Evolutionary conservation across 2,113 vertebrate species (phyloP), one percentile per base, ranked within the genome.

Genomic region (Bothrops jararaca): DNA sequence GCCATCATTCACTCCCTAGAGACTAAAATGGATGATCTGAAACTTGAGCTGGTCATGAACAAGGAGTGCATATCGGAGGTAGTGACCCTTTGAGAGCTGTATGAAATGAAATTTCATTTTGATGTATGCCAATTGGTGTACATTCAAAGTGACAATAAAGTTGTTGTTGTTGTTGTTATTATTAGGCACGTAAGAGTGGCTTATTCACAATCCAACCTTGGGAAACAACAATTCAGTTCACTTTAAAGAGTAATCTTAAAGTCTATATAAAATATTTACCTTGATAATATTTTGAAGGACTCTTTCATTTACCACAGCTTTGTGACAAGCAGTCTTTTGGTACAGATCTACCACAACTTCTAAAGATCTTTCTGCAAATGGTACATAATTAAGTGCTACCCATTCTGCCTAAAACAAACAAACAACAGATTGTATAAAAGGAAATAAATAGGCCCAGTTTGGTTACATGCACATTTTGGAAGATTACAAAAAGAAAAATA

Each of bases 331-430:
- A 54, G 99, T 99, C 97, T 99, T 99, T 94, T 99, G 99, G 97
- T 99, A 99, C 86, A 99, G 98, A 96, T 99, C 99, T 96, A 99
- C 99, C 96, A 99, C 98, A 95, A 99, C 99, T 98, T 99, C 99
- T 96, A 99, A 88, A 56, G 99, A 99, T 91, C 98, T 98, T 97
- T 99, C 99, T 89, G 99, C 99, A 98, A 99, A 99, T 11, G 99
- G 99, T 93, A 99, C 99, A 0, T 99, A 99, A 98, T 99, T 99
- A 98, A 99, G 97, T 95, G 99, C 99, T 95, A 99, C 99, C 99
- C 99, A 99, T 95, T 99, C 99, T 0, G 99, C 99, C 99, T 99
- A 97, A 90, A 95, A 98, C 34, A 80, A 69, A 80, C 34, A 94
- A 96, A 93, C 94, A 97, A 90, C 0, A 5, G 53, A 50, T 5